Evolutionary conservation across 2,113 vertebrate genomes (phyloP).

Genomic region (Kryptolebias marmoratus): DNA sequence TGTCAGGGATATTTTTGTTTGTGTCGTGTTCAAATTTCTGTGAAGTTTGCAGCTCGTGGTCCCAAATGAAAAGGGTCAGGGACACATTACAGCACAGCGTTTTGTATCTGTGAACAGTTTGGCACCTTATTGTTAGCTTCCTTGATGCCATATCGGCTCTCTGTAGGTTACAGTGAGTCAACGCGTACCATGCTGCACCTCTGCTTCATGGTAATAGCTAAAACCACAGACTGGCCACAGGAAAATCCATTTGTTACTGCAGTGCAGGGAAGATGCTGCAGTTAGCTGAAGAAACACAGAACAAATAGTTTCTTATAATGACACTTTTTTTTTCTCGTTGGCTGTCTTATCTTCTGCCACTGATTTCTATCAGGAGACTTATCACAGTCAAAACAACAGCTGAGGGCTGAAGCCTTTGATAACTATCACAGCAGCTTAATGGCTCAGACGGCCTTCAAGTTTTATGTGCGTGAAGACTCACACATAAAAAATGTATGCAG

Average conservation of each 20-base stretch:
- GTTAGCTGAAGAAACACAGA: constrained; percentile 7
- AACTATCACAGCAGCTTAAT: constrained; percentile 19
- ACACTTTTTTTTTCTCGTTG: background rate
- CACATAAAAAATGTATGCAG: constrained; percentile 37
- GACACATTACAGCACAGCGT: too few species aligned
- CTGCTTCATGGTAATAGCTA: background rate
- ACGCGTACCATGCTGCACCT: background rate
- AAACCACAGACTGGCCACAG: background rate
- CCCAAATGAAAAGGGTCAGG: too few species aligned
- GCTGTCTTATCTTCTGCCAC: constrained; percentile 6
- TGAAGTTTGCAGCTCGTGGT: too few species aligned
- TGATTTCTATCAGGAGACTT: constrained; percentile 21
- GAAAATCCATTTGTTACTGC: background rate
- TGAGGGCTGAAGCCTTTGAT: constrained; percentile 24
- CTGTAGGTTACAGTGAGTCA: too few species aligned
- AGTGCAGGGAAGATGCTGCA: background rate
- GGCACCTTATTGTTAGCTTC: background rate
- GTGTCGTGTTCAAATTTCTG: too few species aligned
- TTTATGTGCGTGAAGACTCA: constrained; percentile 20
- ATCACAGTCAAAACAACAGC: constrained; percentile 17
- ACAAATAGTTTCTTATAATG: background rate
- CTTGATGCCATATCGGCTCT: background rate
- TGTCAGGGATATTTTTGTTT: background rate
- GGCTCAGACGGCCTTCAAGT: constrained; percentile 13
- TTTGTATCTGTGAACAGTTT: background rate